Percentiles rank a stretch among this genome's conserved stretches.
These are phyloP conservation scores for Zaprionus taronus DNA, from an alignment of 1,140 invertebrate genomes.

Conservation along the genomic window DNA sequence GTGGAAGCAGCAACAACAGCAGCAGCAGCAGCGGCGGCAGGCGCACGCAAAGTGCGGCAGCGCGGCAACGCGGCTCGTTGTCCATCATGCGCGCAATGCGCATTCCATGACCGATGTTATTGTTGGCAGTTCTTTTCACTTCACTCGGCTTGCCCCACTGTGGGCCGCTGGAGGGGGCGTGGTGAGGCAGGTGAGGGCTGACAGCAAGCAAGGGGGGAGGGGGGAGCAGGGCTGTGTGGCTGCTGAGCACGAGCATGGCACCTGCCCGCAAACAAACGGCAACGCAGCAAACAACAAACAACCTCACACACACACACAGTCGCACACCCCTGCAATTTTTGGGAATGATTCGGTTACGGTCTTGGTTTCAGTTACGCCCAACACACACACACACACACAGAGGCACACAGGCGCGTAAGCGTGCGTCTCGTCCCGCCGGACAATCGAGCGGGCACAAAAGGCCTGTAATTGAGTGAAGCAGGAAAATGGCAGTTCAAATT, in stretches of 20 bases:
- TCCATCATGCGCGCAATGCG: slow-evolving; percentile 40
- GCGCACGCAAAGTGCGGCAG: neutral
- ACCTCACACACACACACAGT: slow-evolving; percentile 21
- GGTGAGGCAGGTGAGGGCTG: too few species aligned
- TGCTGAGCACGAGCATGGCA: slow-evolving; percentile 17
- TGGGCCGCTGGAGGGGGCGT: neutral
- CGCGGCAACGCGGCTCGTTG: slow-evolving; percentile 5
- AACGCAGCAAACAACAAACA: slow-evolving; percentile 52
- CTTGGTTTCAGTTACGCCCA: slow-evolving; percentile 66
- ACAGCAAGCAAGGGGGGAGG: neutral
- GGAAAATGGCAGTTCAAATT: slow-evolving; percentile 56
- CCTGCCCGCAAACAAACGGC: slow-evolving; percentile 47
- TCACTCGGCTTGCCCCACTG: slow-evolving; percentile 7
- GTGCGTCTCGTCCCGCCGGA: slow-evolving; percentile 20
- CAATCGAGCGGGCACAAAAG: slow-evolving; percentile 65
- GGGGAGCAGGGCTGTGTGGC: too few species aligned
- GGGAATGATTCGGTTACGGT: slow-evolving; percentile 71
- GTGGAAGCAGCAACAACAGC: slow-evolving; percentile 3
- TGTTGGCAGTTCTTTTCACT: slow-evolving; percentile 49
- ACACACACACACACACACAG: slow-evolving; percentile 1
- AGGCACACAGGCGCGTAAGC: neutral
- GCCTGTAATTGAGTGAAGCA: slow-evolving; percentile 76
- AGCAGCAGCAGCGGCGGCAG: neutral
- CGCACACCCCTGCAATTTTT: slow-evolving; percentile 46
- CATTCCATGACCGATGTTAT: slow-evolving; percentile 55